A percentile compares a stretch with the other conserved stretches of the same genome.
phyloP scores from a whole-genome alignment of 2,113 vertebrate genomes.

The Menura novaehollandiae region DNA sequence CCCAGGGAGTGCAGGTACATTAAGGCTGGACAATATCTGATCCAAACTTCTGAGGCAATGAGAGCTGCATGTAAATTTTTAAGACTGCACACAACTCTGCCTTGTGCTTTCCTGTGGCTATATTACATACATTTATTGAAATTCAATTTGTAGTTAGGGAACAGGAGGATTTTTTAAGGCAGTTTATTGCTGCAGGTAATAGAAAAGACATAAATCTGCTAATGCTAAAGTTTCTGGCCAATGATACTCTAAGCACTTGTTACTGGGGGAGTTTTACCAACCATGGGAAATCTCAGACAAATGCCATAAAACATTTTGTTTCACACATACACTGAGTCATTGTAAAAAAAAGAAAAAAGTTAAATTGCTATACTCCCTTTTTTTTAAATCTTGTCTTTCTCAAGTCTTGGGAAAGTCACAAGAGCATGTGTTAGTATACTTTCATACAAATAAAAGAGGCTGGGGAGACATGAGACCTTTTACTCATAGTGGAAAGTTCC shows the following conservation, averaged over 20 bases:
- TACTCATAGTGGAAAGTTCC: neutral
- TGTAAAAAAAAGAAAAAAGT: neutral
- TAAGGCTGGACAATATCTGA: neutral
- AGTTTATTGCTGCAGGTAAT: conserved; percentile 37
- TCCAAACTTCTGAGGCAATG: neutral
- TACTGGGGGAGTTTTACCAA: neutral
- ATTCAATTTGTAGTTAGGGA: conserved; percentile 52
- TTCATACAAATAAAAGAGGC: neutral
- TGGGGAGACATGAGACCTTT: neutral
- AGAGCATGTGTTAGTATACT: neutral
- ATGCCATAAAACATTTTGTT: neutral
- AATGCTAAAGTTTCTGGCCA: conserved; percentile 5
- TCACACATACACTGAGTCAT: neutral
- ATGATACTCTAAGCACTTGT: neutral
- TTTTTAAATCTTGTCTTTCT: neutral
- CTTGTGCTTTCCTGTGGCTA: neutral
- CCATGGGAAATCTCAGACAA: neutral
- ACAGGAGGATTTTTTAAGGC: neutral
- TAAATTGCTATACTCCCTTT: neutral
- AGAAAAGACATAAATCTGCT: conserved; percentile 35
- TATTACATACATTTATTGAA: conserved; percentile 45
- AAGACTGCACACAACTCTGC: neutral
- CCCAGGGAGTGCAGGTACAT: neutral
- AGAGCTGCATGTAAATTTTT: neutral
- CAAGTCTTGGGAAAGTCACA: neutral